A percentile compares a stretch with the other conserved stretches of the same genome.
Conservation (phyloP, 2,797 vertebrate species). For the Cephalopachus bancanus region DNA sequence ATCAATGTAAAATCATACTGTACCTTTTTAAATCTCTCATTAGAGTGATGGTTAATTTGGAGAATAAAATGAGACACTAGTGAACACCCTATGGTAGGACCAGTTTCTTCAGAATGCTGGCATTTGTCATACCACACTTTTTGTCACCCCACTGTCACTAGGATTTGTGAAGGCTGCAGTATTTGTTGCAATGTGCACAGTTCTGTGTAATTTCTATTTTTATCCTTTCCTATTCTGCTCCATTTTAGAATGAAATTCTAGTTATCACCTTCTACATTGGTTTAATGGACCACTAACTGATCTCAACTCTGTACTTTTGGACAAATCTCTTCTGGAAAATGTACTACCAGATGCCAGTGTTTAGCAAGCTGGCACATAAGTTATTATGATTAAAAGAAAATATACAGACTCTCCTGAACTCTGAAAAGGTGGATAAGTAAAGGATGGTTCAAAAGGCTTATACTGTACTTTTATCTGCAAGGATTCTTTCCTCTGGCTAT, state of each 20-base stretch:
- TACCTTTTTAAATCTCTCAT: too few species aligned
- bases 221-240: background rate
- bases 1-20: too few species aligned
- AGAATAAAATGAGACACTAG: too few species aligned
- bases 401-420: background rate
- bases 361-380: background rate
- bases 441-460: background rate
- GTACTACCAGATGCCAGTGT: background rate
- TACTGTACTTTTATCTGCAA: background rate
- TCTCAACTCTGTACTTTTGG: background rate
- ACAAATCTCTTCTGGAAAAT: background rate
- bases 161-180: background rate
- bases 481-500: background rate
- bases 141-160: too few species aligned
- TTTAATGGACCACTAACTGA: background rate
- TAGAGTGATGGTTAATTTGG: too few species aligned
- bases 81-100: too few species aligned
- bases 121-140: too few species aligned
- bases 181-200: background rate
- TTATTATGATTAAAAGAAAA: background rate
- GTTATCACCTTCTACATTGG: background rate
- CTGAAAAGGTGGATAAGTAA: background rate
- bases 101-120: too few species aligned
- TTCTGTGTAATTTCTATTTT: background rate
- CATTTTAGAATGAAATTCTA: background rate